Conservation (phyloP, 2,888 invertebrate genomes). For the Drosophila peninsularis region DNA sequence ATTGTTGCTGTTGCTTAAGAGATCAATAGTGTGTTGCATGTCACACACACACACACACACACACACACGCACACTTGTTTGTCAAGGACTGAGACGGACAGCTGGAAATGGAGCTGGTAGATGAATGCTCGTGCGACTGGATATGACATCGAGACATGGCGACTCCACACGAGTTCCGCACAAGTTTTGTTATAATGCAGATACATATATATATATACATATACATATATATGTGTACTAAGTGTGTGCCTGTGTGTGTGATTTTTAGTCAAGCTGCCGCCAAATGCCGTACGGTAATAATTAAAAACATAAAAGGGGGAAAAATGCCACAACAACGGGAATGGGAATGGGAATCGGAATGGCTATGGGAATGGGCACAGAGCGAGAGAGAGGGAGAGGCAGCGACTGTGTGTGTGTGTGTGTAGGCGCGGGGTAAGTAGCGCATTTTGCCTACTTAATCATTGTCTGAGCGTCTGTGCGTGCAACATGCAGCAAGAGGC, state of each 20-base stretch:
- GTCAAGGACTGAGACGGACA: slow-evolving; percentile 39
- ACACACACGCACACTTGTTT: neutral
- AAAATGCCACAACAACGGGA: slow-evolving; percentile 61
- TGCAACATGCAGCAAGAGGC: slow-evolving; percentile 71
- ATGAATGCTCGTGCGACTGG: slow-evolving; percentile 16
- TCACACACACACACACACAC: neutral
- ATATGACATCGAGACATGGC: slow-evolving; percentile 37
- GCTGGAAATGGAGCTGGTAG: slow-evolving; percentile 32
- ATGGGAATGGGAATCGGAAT: slow-evolving; percentile 44
- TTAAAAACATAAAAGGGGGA: slow-evolving; percentile 75
- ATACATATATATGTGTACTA: neutral
- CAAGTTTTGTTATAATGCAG: slow-evolving; percentile 26
- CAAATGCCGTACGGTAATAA: slow-evolving; percentile 74
- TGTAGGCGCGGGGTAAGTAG: slow-evolving; percentile 43
- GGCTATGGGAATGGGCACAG: slow-evolving; percentile 43
- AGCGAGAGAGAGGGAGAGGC: slow-evolving; percentile 6
- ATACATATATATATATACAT: neutral
- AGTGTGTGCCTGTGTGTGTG: slow-evolving; percentile 15
- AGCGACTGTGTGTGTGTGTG: slow-evolving; percentile 12
- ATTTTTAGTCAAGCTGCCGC: slow-evolving; percentile 61
- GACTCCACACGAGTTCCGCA: slow-evolving; percentile 47
- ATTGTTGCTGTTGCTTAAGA: slow-evolving; percentile 6
- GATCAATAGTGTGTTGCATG: slow-evolving; percentile 22
- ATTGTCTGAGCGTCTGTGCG: slow-evolving; percentile 75
- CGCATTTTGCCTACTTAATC: slow-evolving; percentile 77